A percentile compares a stretch with the other conserved stretches of the same genome.
Evolutionary conservation across 2,888 invertebrate species (phyloP).

Genomic region (Cyaniris semiargus): DNA sequence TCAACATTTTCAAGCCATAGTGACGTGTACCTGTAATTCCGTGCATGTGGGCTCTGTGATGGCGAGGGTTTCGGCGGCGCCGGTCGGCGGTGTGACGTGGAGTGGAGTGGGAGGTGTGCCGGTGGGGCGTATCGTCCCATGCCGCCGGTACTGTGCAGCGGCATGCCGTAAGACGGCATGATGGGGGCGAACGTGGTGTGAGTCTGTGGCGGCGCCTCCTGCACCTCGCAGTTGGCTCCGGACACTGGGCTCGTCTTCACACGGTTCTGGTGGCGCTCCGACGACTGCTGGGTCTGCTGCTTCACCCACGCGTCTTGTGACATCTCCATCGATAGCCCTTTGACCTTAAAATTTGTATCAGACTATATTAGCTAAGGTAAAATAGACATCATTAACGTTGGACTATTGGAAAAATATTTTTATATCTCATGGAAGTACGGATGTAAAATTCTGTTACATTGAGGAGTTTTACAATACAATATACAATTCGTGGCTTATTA

Average conservation of each 20-base stretch:
- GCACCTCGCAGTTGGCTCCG: constrained; percentile 66
- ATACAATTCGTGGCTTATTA: no score
- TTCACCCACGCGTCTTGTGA: constrained; percentile 76
- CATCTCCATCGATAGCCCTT: constrained; percentile 77
- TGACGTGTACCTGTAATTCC: constrained; percentile 75
- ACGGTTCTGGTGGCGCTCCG: constrained; percentile 69
- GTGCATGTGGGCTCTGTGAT: constrained; percentile 77
- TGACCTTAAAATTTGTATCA: constrained; percentile 60
- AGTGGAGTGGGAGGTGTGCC: constrained; percentile 80
- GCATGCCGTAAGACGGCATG: constrained; percentile 67
- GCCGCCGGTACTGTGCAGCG: constrained; percentile 62
- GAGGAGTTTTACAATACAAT: no score
- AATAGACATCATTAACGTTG: neutral
- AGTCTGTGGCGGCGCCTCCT: constrained; percentile 77
- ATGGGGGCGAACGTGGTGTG: constrained; percentile 71
- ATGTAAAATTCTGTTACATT: no score
- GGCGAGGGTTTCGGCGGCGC: constrained; percentile 76
- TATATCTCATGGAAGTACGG: no score
- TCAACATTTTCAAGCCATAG: neutral
- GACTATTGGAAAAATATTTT: no score
- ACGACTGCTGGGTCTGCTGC: constrained; percentile 70
- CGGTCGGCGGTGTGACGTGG: constrained; percentile 69
- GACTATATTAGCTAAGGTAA: neutral
- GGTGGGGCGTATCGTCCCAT: constrained; percentile 77
- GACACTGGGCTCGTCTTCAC: constrained; percentile 74